phyloP scores from a whole-genome alignment of 2,113 vertebrate species.

The Salvelinus sp. region DNA sequence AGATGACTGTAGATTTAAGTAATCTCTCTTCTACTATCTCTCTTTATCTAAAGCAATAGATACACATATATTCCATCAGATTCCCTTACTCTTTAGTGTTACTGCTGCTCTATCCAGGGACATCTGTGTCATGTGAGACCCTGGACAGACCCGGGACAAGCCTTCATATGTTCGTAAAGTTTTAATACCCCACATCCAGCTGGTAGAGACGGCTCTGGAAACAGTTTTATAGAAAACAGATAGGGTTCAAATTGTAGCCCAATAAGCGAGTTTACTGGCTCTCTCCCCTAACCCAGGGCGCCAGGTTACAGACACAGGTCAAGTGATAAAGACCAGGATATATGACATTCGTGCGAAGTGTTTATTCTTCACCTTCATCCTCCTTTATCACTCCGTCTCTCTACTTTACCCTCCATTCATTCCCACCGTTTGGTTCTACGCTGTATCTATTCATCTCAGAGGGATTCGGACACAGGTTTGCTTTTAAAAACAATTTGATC shows the following conservation, averaged over 20 bases:
- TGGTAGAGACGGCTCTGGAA: conserved; percentile 11
- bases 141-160: conserved; percentile 32
- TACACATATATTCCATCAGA: background rate
- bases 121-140: conserved; percentile 32
- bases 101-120: conserved; percentile 24
- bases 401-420: background rate
- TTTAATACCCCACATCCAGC: conserved; percentile 55
- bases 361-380: background rate
- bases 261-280: background rate
- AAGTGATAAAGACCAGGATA: background rate
- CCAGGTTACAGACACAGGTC: background rate
- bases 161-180: conserved; percentile 51
- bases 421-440: background rate
- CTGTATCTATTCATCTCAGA: too few species aligned
- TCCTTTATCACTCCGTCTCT: background rate
- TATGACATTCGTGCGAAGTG: background rate
- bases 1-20: too few species aligned
- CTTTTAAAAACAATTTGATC: too few species aligned
- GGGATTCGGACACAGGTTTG: too few species aligned
- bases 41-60: background rate
- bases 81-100: background rate
- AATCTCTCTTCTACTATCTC: background rate
- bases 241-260: background rate
- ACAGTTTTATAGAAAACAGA: background rate
- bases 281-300: background rate